Conservation (phyloP, 2,888 invertebrate species). For the Parelbella ahira region DNA sequence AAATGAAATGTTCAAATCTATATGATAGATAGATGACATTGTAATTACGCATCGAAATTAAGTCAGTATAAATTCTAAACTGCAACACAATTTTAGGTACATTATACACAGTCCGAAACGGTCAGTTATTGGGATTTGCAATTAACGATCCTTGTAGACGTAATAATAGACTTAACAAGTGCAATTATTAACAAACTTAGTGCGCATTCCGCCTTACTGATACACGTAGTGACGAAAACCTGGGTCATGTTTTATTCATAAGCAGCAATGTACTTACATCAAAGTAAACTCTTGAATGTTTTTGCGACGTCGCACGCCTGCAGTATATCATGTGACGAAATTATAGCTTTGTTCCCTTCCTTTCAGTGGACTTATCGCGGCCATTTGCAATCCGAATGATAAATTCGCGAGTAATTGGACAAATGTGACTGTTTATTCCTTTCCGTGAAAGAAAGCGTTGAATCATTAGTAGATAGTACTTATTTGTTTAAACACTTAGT, state of each 20-base stretch:
- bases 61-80: too few relatives aligned
- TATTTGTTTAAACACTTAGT: too few relatives aligned
- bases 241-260: constrained; percentile 51
- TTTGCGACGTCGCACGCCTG: constrained; percentile 39
- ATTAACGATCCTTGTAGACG: too few relatives aligned
- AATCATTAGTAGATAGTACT: too few relatives aligned
- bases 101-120: too few relatives aligned
- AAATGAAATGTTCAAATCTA: too few relatives aligned
- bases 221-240: constrained; percentile 30
- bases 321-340: constrained; percentile 33
- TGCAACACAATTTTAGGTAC: too few relatives aligned
- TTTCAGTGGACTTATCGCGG: constrained; percentile 23
- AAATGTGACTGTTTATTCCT: constrained; percentile 2
- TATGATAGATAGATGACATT: too few relatives aligned
- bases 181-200: neutral
- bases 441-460: too few relatives aligned
- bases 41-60: too few relatives aligned
- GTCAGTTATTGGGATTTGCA: too few relatives aligned
- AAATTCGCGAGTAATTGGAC: constrained; percentile 24
- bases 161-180: too few relatives aligned
- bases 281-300: constrained; percentile 31
- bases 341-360: constrained; percentile 26
- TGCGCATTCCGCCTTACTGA: constrained; percentile 15
- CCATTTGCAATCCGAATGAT: constrained; percentile 21
- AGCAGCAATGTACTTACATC: constrained; percentile 38